Evolutionary conservation across 2,113 vertebrate genomes (phyloP).

Genomic region (Prinia subflava): DNA sequence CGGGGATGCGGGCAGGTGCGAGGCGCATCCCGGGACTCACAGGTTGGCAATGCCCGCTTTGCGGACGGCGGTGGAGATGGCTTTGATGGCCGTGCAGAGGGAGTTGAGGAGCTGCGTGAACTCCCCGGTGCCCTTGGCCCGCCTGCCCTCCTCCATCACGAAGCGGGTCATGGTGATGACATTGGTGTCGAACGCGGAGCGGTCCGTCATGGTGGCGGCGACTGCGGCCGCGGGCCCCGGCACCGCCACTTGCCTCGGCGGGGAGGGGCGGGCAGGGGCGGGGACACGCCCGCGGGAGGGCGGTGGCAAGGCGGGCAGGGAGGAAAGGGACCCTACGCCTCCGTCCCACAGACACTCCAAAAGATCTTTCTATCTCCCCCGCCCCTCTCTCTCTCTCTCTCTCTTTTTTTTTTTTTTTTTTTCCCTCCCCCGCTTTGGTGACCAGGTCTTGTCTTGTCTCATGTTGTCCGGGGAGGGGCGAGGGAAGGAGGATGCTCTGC

Average conservation of each 20-base stretch:
- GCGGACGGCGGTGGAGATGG: conserved; percentile 92
- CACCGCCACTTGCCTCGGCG: accelerated
- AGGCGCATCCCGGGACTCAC: conserved; percentile 65
- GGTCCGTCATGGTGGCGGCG: conserved; percentile 82
- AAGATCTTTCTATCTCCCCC: neutral
- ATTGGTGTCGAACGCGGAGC: conserved; percentile 85
- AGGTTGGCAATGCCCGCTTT: conserved; percentile 95
- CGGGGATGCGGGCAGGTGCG: neutral
- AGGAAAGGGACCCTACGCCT: accelerated
- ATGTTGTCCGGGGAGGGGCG: accelerated
- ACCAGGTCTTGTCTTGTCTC: accelerated
- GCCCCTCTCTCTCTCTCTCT: neutral
- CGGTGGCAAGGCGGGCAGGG: accelerated
- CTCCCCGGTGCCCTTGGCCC: conserved; percentile 86
- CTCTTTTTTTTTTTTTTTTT: no score
- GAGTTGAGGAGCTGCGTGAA: conserved; percentile 93
- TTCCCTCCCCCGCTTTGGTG: neutral
- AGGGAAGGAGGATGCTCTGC: no score
- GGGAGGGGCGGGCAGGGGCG: neutral
- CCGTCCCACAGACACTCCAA: accelerated
- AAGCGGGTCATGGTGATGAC: conserved; percentile 92
- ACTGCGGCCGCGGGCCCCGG: accelerated
- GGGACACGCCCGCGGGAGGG: neutral
- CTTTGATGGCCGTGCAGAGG: conserved; percentile 92
- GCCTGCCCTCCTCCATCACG: conserved; percentile 90